phyloP scores from a whole-genome alignment of 2,113 vertebrate genomes.

The Potamarius usumacintae region DNA sequence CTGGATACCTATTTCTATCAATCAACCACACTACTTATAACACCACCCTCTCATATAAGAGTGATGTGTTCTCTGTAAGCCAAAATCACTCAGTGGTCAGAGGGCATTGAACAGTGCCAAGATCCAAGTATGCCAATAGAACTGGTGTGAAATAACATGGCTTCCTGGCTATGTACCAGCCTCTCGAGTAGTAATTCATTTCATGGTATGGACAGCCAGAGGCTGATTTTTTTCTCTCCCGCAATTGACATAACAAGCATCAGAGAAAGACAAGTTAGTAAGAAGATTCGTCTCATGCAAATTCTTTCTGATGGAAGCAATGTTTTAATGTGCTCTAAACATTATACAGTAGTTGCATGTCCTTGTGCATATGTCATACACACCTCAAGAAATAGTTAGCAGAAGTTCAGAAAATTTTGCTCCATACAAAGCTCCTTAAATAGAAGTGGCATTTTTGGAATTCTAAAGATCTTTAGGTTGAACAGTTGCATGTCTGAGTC shows the following conservation, averaged over 20 bases:
- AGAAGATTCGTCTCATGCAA: background rate
- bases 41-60: background rate
- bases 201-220: too few species aligned
- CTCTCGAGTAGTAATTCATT: background rate
- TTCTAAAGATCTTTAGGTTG: background rate
- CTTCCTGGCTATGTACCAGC: background rate
- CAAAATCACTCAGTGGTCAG: background rate
- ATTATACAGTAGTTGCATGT: constrained; percentile 9
- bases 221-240: too few species aligned
- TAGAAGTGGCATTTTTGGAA: background rate
- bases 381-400: background rate
- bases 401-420: background rate
- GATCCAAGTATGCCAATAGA: background rate
- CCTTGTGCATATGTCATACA: background rate
- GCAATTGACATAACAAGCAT: background rate
- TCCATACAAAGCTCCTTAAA: background rate
- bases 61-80: background rate
- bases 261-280: background rate
- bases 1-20: background rate
- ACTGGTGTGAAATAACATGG: background rate
- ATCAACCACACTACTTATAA: background rate
- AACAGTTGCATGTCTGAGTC: background rate
- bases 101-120: background rate
- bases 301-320: background rate
- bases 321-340: background rate